Percentiles rank a stretch among this genome's conserved stretches.
These are phyloP conservation scores for Mythimna ferrago DNA, from an alignment of 2,888 invertebrate species.

Conservation along the genomic window DNA sequence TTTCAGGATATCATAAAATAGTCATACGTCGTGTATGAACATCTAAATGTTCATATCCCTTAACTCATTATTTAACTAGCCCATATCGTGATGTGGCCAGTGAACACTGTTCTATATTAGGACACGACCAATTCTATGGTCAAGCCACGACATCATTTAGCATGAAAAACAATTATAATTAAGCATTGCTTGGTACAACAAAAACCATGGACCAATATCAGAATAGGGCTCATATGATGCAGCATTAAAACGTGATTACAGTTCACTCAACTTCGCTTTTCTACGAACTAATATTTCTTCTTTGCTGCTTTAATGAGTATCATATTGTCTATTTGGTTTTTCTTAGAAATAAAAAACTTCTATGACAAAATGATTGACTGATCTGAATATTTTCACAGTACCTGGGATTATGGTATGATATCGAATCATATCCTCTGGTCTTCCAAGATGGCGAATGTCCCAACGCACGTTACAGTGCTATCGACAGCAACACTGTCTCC, in stretches of 20 bases:
- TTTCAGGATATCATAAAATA: too few relatives aligned
- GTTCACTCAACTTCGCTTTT: not conserved
- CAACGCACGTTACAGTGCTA: constrained; percentile 70
- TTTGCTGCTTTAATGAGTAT: not conserved
- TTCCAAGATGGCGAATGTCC: constrained; percentile 76
- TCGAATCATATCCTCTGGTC: constrained; percentile 71
- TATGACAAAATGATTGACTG: not conserved
- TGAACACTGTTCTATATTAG: too few relatives aligned
- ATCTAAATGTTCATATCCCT: too few relatives aligned
- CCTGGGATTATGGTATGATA: constrained; percentile 73
- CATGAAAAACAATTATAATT: not conserved
- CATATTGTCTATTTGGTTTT: too few relatives aligned
- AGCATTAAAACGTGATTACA: not conserved
- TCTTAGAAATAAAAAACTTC: not conserved
- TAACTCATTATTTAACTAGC: too few relatives aligned
- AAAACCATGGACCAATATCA: too few relatives aligned
- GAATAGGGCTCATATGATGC: not conserved
- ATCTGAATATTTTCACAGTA: constrained; percentile 63
- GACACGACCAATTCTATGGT: too few relatives aligned
- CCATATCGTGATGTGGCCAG: too few relatives aligned
- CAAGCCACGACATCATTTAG: too few relatives aligned
- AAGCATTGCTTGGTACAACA: not conserved
- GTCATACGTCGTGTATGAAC: too few relatives aligned
- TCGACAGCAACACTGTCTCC: constrained; percentile 41
- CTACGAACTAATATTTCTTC: not conserved